phyloP scores from a whole-genome alignment of 64 coral and sea anemone genomes.

The Orbicella faveolata region DNA sequence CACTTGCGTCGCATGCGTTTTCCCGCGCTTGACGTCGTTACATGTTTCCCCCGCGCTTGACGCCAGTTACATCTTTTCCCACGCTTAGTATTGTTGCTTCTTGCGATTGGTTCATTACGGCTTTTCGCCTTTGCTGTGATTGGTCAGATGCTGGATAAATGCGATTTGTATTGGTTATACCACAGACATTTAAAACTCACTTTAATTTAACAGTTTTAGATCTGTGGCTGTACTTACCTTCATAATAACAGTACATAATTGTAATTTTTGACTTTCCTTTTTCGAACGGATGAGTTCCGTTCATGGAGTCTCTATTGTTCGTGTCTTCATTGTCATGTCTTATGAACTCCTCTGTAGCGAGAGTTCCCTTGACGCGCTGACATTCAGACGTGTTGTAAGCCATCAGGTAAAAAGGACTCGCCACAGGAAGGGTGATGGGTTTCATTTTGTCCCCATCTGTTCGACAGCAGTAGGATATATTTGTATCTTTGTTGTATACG shows the following conservation, averaged over 20 bases:
- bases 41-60: no score
- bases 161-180: no score
- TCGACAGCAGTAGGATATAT: slow-evolving; percentile 52
- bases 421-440: slow-evolving; percentile 24
- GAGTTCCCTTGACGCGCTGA: slow-evolving; percentile 47
- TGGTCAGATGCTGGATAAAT: no score
- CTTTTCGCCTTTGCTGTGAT: no score
- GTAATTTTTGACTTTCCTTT: neutral
- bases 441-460: slow-evolving; percentile 32
- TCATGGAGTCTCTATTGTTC: neutral
- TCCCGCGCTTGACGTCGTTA: no score
- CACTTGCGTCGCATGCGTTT: no score
- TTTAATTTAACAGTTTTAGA: no score
- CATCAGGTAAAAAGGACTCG: slow-evolving; percentile 38
- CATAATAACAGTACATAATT: slow-evolving; percentile 18
- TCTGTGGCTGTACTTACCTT: neutral
- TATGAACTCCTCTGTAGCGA: slow-evolving; percentile 53
- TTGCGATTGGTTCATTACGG: no score
- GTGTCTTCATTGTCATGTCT: slow-evolving; percentile 50
- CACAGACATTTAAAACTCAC: no score
- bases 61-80: no score
- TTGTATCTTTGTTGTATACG: slow-evolving; percentile 6
- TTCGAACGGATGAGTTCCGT: neutral
- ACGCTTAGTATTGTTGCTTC: no score
- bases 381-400: slow-evolving; percentile 49